phyloP scores from a whole-genome alignment of 2,888 invertebrate genomes.

The Drosophila subquinaria region DNA sequence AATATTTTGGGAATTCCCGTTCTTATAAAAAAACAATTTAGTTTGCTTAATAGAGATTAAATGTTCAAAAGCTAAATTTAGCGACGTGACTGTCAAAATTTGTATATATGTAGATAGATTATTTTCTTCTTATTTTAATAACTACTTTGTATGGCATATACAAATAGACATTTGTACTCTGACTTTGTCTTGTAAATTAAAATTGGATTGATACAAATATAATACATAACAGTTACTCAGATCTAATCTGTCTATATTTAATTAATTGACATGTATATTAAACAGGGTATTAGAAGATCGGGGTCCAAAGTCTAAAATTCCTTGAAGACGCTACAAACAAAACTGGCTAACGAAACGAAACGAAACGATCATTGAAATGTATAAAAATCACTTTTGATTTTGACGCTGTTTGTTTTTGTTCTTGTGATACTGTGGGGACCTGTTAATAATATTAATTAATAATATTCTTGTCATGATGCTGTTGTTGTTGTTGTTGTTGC shows the following conservation, averaged over 20 bases:
- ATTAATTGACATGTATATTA: not conserved
- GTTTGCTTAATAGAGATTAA: too few species aligned
- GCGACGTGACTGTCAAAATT: too few species aligned
- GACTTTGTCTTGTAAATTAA: too few species aligned
- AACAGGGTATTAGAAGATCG: constrained; percentile 8
- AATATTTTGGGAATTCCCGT: too few species aligned
- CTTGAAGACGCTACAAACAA: constrained; percentile 27
- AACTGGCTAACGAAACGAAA: constrained; percentile 30
- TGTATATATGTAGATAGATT: too few species aligned
- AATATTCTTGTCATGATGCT: constrained; percentile 51
- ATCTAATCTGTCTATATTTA: not conserved
- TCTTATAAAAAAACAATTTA: too few species aligned
- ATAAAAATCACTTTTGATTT: constrained; percentile 76
- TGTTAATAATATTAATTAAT: constrained; percentile 77
- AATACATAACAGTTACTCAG: too few species aligned
- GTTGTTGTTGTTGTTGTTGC: constrained; percentile 22
- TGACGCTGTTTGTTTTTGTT: constrained; percentile 49
- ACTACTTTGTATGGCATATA: too few species aligned
- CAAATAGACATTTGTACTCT: too few species aligned
- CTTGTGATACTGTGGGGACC: constrained; percentile 54
- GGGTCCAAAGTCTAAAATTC: not conserved
- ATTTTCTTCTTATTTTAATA: too few species aligned
- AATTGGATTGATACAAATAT: too few species aligned
- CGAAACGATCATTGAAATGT: constrained; percentile 54
- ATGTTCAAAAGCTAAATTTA: too few species aligned